Evolutionary conservation across 2,113 vertebrate species (phyloP).

Genomic region (Shinisaurus crocodilurus): DNA sequence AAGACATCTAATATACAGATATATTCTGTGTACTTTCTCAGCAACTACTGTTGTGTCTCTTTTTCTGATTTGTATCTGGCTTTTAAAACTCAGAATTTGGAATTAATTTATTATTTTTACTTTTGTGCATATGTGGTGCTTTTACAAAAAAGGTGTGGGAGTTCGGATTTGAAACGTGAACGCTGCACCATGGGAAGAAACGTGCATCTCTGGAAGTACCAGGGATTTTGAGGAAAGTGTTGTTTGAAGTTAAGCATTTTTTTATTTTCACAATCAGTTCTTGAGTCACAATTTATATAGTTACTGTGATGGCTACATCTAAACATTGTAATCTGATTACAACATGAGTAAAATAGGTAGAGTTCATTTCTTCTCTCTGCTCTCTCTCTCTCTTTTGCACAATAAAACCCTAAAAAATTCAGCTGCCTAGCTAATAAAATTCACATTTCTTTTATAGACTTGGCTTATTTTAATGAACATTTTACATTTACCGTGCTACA

Average conservation of each 20-base stretch:
- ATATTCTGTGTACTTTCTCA: neutral
- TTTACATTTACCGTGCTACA: slow-evolving; percentile 71
- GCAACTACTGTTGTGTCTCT: neutral
- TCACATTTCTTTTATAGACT: slow-evolving; percentile 52
- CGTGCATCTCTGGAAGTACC: slow-evolving; percentile 43
- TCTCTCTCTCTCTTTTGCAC: slow-evolving; percentile 39
- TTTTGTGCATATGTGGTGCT: neutral
- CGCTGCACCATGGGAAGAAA: no score
- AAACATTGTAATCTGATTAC: slow-evolving; percentile 76
- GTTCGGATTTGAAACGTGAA: no score
- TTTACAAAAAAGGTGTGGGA: slow-evolving; percentile 40
- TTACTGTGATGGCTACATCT: slow-evolving; percentile 66
- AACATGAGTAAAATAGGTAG: slow-evolving; percentile 57
- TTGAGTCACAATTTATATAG: slow-evolving; percentile 71
- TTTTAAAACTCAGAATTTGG: no score
- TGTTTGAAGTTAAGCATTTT: slow-evolving; percentile 79
- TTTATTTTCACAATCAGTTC: slow-evolving; percentile 72
- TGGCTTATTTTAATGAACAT: slow-evolving; percentile 68
- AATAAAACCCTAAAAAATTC: slow-evolving; percentile 67
- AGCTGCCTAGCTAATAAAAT: slow-evolving; percentile 60
- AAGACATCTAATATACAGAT: neutral
- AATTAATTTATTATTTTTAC: slow-evolving; percentile 13
- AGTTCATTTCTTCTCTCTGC: slow-evolving; percentile 55
- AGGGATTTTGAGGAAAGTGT: slow-evolving; percentile 72
- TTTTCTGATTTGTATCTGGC: neutral